A percentile compares a stretch with the other conserved stretches of the same genome.
Evolutionary conservation across 2,888 invertebrate genomes (phyloP).

Genomic region (Mylabris sibirica): DNA sequence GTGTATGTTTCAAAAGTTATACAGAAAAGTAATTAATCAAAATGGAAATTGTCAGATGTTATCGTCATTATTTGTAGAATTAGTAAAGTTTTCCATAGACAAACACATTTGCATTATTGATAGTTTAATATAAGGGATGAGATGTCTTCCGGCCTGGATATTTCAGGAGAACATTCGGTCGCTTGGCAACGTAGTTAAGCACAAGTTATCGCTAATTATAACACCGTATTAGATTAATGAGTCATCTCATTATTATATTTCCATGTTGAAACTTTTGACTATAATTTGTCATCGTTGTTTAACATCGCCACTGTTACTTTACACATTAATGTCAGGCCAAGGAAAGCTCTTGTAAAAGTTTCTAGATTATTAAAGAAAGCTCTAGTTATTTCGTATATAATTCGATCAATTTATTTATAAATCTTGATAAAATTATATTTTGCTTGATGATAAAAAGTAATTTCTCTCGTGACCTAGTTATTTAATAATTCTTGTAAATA

Average conservation of each 20-base stretch:
- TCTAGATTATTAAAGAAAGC: neutral
- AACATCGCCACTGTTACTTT: neutral
- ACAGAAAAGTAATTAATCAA: neutral
- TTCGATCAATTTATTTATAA: neutral
- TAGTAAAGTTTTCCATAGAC: neutral
- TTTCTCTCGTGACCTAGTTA: neutral
- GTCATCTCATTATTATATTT: slow-evolving; percentile 22
- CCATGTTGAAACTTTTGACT: slow-evolving; percentile 18
- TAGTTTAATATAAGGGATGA: neutral
- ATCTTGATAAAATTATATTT: neutral
- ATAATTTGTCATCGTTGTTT: neutral
- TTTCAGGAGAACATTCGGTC: slow-evolving; percentile 14
- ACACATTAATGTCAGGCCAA: too few relatives aligned
- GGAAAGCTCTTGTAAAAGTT: neutral
- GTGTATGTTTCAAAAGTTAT: too few relatives aligned
- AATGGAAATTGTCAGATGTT: neutral
- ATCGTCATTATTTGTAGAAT: neutral
- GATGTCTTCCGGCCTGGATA: slow-evolving; percentile 15
- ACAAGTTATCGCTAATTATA: slow-evolving; percentile 37
- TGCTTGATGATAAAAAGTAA: neutral
- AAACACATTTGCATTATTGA: slow-evolving; percentile 6
- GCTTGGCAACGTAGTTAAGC: slow-evolving; percentile 19
- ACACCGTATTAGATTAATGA: slow-evolving; percentile 38
- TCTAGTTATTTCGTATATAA: neutral
- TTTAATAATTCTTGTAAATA: neutral